phyloP scores from a whole-genome alignment of 2,113 vertebrate genomes.

The Microcebus ravelobensis region DNA sequence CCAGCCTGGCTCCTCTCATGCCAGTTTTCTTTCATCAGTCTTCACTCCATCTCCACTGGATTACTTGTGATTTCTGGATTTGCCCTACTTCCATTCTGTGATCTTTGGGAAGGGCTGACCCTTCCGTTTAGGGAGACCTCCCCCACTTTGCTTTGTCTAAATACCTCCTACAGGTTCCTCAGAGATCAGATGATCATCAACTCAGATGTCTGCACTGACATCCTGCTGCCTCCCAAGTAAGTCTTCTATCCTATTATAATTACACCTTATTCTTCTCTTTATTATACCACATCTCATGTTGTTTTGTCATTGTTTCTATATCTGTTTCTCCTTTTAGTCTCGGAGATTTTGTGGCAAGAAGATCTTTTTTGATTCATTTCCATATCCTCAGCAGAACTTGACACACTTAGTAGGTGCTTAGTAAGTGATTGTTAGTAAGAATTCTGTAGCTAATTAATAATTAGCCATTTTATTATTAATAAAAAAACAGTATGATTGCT shows the following conservation, averaged over 20 bases:
- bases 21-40: neutral
- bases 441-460: neutral
- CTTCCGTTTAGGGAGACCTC: neutral
- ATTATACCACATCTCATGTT: neutral
- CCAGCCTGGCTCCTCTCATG: no score
- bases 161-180: accelerated
- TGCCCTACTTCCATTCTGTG: neutral
- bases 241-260: neutral
- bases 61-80: neutral
- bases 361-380: neutral
- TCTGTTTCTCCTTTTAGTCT: neutral
- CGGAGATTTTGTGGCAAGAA: neutral
- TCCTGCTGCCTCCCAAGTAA: accelerated
- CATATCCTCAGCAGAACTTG: neutral
- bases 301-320: neutral
- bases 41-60: accelerated
- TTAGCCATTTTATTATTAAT: neutral
- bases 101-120: accelerated
- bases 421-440: neutral
- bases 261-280: neutral
- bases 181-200: no score
- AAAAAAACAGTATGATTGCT: neutral
- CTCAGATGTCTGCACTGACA: neutral
- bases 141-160: accelerated
- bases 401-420: neutral